Evolutionary conservation across 2,797 vertebrate species (phyloP).

Genomic region (Pempheris klunzingeri): DNA sequence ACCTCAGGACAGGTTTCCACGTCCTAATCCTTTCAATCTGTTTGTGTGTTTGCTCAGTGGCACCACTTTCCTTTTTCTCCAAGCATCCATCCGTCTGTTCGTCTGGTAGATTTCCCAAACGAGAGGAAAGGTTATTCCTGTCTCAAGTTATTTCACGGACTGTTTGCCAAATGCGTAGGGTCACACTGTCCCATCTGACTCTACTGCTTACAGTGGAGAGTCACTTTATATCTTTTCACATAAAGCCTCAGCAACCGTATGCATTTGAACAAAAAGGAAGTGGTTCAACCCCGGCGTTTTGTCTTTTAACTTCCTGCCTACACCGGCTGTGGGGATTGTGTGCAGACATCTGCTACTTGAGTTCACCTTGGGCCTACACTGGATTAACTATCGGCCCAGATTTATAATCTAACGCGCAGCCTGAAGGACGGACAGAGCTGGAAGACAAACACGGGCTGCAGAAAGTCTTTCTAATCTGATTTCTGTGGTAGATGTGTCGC

Average conservation of each 20-base stretch:
- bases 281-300: background rate
- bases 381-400: too few species aligned
- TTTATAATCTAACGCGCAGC: background rate
- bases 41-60: slow-evolving; percentile 2
- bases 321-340: background rate
- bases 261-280: background rate
- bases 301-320: background rate
- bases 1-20: background rate
- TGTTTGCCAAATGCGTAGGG: background rate
- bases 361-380: background rate
- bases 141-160: slow-evolving; percentile 10
- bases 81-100: slow-evolving; percentile 29
- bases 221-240: background rate
- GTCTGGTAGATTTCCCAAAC: slow-evolving; percentile 1
- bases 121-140: slow-evolving; percentile 35
- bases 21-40: slow-evolving; percentile 24
- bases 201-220: slow-evolving; percentile 29
- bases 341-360: background rate
- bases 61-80: slow-evolving; percentile 21
- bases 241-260: too few species aligned
- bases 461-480: background rate
- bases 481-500: background rate
- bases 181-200: slow-evolving; percentile 17
- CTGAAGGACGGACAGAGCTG: background rate
- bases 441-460: background rate